Base-by-base conservation (phyloP, 2,797 vertebrate species). In the Rhinichthys osculus region DNA sequence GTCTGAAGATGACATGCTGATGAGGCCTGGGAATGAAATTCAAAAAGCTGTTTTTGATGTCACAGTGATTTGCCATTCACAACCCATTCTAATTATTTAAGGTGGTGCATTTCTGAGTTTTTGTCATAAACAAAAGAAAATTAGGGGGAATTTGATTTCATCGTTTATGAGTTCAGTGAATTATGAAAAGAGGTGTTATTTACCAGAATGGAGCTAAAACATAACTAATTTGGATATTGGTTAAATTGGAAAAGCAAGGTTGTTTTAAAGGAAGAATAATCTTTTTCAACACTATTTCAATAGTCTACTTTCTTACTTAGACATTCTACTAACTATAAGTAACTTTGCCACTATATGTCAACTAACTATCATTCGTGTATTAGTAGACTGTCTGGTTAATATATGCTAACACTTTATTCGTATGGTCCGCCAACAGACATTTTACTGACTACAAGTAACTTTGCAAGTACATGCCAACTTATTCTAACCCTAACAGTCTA, bases 1-100 rank as follows among this genome's bases (percentile, higher is more conserved):
- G 50, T 30, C 23, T 74, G 64, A 64, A 76, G 38, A n/a, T 88
- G 87, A 81, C 35, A 16, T 78, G 81, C 10, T 87, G 88, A 88
- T 38, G 44, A 88, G 78, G 78, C 84, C 67, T 90, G 86, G 14
- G 38, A 69, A 62, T 42, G 6, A 42, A 72, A 81, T 44, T 1
- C 72, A 80, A 57, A 52, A 80, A 85, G 23, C 42, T 73, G 70
- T 74, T 85, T 73, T 80, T 64, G 40, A 64, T 27, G 17, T 44
- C n/a, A 30, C 50, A 42, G 66, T 64, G 66, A 59, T 71, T 64
- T 80, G 27, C 54, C 30, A 17, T 66, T 74, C 57, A 35, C 23
- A 66, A 50, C 14, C 27, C 30, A 23, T 67, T 47, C 59, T 44
- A 44, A 38, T 27, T 64, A 17, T 72, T 23, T 13, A 57, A 57